These are phyloP conservation scores for Acanthiza pusilla DNA, from an alignment of 2,797 vertebrate genomes.

Conservation along the genomic window DNA sequence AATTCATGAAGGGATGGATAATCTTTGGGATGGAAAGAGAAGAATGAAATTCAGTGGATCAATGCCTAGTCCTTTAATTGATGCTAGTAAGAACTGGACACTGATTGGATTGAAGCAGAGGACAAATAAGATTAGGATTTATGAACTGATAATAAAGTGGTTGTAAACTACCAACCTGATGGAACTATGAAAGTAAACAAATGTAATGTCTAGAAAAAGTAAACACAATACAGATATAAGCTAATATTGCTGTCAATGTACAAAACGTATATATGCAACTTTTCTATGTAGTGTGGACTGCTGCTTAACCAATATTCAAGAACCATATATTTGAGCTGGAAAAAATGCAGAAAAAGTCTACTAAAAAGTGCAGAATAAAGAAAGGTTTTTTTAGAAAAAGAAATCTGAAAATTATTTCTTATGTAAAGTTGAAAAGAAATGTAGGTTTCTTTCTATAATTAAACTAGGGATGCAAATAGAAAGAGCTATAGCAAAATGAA, in stretches of 20 bases:
- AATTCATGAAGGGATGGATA: not conserved
- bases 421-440: not conserved
- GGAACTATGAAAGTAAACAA: not conserved
- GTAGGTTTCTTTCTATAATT: not conserved
- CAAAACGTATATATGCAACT: not conserved
- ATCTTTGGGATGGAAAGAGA: not conserved
- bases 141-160: not conserved
- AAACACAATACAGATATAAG: not conserved
- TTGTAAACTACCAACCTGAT: not conserved
- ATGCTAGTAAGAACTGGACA: not conserved
- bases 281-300: not conserved
- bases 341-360: not conserved
- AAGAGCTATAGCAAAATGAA: not conserved
- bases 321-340: not conserved
- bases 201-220: not conserved
- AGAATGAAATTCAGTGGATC: not conserved
- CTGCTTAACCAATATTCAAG: not conserved
- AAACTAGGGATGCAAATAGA: not conserved
- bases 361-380: not conserved
- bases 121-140: not conserved
- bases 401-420: not conserved
- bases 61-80: not conserved
- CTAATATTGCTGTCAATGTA: not conserved
- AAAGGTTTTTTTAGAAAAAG: not conserved
- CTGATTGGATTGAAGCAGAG: not conserved